Evolutionary conservation across 2,888 invertebrate genomes (phyloP).

Genomic region (Meta bourneti): DNA sequence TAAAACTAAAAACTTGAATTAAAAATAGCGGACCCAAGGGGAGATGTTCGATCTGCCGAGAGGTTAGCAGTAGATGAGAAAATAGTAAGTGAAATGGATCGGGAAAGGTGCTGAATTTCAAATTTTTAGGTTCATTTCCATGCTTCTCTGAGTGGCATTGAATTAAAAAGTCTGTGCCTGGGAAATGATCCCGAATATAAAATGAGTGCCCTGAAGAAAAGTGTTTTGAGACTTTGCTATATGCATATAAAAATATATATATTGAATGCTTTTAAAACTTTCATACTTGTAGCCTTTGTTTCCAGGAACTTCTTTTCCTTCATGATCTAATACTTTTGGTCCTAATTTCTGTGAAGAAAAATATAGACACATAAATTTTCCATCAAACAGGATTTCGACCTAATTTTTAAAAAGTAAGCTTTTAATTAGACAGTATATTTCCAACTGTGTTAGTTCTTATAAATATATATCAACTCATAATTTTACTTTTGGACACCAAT

Average conservation of each 20-base stretch:
- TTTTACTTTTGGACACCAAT: neutral
- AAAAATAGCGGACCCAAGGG: too few relatives aligned
- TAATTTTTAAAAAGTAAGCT: too few relatives aligned
- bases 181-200: neutral
- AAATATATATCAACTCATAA: neutral
- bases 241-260: neutral
- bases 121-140: too few relatives aligned
- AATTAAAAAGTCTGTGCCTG: neutral
- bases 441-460: too few relatives aligned
- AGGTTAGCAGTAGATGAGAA: too few relatives aligned
- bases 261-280: neutral
- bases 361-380: neutral
- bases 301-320: constrained; percentile 97
- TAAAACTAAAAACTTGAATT: too few relatives aligned
- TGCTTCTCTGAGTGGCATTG: neutral
- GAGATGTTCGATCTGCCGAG: too few relatives aligned
- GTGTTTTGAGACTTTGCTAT: neutral
- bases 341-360: constrained; percentile 89
- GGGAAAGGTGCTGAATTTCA: too few relatives aligned
- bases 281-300: constrained; percentile 95
- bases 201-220: neutral
- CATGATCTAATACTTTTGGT: constrained; percentile 95
- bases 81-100: too few relatives aligned
- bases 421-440: neutral
- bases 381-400: neutral